These are phyloP conservation scores for Hirtodrosophila histrioides DNA, from an alignment of 2,888 invertebrate species.

Conservation along the genomic window DNA sequence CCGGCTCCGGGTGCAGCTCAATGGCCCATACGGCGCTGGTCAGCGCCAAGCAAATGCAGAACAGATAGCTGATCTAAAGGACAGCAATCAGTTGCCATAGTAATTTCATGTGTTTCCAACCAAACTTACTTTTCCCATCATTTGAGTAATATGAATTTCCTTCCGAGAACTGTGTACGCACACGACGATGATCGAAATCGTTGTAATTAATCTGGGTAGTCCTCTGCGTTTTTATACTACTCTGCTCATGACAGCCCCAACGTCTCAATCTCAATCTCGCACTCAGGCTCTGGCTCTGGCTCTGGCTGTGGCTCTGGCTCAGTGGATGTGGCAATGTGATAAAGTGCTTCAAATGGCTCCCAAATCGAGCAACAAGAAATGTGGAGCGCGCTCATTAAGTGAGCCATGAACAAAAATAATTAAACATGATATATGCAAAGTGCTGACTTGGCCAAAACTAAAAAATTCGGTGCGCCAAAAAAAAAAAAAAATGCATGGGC, in stretches of 20 bases:
- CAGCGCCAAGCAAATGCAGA: constrained; percentile 56
- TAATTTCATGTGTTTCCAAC: neutral
- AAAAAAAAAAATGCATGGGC: constrained; percentile 1
- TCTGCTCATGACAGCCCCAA: constrained; percentile 23
- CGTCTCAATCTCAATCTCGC: constrained; percentile 41
- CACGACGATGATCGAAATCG: constrained; percentile 62
- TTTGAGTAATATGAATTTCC: constrained; percentile 14
- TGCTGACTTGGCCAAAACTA: constrained; percentile 30
- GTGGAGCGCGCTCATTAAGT: constrained; percentile 64
- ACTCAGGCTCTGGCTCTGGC: constrained; percentile 15
- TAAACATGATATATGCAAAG: constrained; percentile 64
- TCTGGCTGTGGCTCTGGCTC: constrained; percentile 23
- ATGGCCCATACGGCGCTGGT: constrained; percentile 61
- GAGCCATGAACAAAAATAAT: constrained; percentile 54
- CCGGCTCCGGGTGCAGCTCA: constrained; percentile 68
- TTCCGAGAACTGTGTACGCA: constrained; percentile 57
- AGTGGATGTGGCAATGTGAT: constrained; percentile 44
- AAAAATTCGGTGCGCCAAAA: neutral
- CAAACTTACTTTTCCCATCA: constrained; percentile 64
- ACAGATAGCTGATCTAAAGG: constrained; percentile 51
- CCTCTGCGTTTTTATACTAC: constrained; percentile 71
- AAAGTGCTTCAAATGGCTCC: constrained; percentile 34
- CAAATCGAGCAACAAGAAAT: constrained; percentile 33
- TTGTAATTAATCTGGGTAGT: constrained; percentile 67
- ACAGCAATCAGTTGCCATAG: neutral